Evolutionary conservation across 2,797 vertebrate species (phyloP).

Genomic region (Propithecus deckenii): DNA sequence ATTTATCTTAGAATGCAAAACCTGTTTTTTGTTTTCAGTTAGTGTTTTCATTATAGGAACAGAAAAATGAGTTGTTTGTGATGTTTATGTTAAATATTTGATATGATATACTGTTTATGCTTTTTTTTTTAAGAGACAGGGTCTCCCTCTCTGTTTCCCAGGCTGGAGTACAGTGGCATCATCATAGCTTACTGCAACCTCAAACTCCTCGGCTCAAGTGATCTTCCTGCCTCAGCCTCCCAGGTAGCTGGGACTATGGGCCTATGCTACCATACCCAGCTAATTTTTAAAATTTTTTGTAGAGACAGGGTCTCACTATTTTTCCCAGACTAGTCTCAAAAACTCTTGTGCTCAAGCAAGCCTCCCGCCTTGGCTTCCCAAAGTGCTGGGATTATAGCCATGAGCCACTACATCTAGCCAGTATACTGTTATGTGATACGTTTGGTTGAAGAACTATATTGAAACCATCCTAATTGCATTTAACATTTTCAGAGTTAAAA

Average conservation of each 20-base stretch:
- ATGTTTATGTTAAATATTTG: constrained; percentile 19
- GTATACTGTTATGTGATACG: neutral
- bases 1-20: constrained; percentile 34
- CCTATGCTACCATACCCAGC: neutral
- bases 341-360: neutral
- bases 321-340: neutral
- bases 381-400: neutral
- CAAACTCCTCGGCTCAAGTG: neutral
- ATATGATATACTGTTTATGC: neutral
- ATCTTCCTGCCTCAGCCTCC: neutral
- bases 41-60: constrained; percentile 23
- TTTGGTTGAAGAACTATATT: neutral
- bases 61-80: constrained; percentile 8
- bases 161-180: neutral
- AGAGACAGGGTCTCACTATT: neutral
- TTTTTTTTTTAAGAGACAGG: neutral
- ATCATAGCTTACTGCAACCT: neutral
- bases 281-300: neutral
- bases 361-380: neutral
- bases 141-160: neutral
- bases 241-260: neutral
- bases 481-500: constrained; percentile 38
- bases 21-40: constrained; percentile 48
- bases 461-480: constrained; percentile 18
- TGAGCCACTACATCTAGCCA: neutral